Evolutionary conservation across 2,797 vertebrate genomes (phyloP), one percentile per base, ranked within the genome.

Genomic region (Lutjanus argentimaculatus): DNA sequence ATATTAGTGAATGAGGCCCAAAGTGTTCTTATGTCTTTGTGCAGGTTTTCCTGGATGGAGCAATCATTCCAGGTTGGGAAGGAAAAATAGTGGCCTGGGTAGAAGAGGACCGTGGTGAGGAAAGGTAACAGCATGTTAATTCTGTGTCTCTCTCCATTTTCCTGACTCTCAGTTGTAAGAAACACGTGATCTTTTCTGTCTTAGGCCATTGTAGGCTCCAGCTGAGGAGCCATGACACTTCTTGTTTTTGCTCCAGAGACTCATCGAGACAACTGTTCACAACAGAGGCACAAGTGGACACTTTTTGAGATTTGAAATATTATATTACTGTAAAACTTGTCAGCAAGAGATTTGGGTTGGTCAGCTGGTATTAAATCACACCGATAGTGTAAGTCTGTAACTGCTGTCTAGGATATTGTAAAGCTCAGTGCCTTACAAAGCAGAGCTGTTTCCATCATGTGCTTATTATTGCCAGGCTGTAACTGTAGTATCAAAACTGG

Each of bases 81-180:
- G 97, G 97, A 19, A 99, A 99, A 94, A 99, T 99, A 30, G 97
- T 99, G 87, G 97, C 97, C 64, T 99, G 98, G 98, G 96, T 99
- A 46, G 98, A 99, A 91, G 97, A 98, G 89, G 97, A 98, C 82
- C 91, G 88, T 1, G 96, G 96, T 67, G 97, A 97, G 71, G 97
- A 97, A 88, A 97, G 95, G 96, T 95, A 88, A 67, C 67, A 13
- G 19, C 36, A 43, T 19, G 13, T 46, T 63, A 0, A 17, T 7
- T 52, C 43, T 30, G 21, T 17, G 8, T 48, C 22, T 71, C 19
- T 70, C 19, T 56, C n/a, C 40, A 36, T 15, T 16, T 42, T 12
- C 2, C 9, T 70, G 36, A 77, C 43, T 59, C 16, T 57, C 10
- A 7, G 8, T 64, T 19, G 25, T 61, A 30, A 72, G 15, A 2